A percentile compares a stretch with the other conserved stretches of the same genome.
phyloP scores from a whole-genome alignment of 1,140 invertebrate species.

The Nasonia giraulti region DNA sequence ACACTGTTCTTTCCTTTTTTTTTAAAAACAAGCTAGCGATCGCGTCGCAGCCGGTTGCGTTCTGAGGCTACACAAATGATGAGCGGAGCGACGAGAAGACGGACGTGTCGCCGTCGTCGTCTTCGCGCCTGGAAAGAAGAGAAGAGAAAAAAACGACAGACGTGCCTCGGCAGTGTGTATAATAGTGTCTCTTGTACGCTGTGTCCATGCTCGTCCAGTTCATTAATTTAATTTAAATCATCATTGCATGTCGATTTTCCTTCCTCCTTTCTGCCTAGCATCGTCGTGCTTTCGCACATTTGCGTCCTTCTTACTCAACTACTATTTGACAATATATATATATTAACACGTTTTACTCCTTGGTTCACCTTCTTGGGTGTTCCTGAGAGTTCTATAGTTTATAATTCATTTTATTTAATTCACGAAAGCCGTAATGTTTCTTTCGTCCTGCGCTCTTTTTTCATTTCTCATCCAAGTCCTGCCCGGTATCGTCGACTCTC shows the following conservation, averaged over 20 bases:
- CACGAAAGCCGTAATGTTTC: slow-evolving; percentile 19
- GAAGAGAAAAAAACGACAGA: slow-evolving; percentile 15
- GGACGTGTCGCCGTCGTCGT: slow-evolving; percentile 22
- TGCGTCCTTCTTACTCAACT: slow-evolving; percentile 33
- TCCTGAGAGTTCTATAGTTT: slow-evolving; percentile 6
- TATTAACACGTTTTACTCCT: slow-evolving; percentile 50
- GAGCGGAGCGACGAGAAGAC: background rate
- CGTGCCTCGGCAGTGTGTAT: slow-evolving; percentile 34
- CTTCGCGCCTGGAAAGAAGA: slow-evolving; percentile 17
- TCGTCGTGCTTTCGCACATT: background rate
- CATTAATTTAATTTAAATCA: slow-evolving; percentile 47
- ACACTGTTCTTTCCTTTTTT: background rate
- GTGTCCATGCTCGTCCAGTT: background rate
- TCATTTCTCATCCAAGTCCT: slow-evolving; percentile 58
- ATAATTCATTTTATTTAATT: background rate
- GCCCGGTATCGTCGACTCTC: slow-evolving; percentile 55
- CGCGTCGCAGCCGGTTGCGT: background rate
- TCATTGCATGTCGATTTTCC: slow-evolving; percentile 35
- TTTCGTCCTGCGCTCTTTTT: slow-evolving; percentile 53
- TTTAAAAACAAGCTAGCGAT: background rate
- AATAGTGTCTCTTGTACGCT: slow-evolving; percentile 11
- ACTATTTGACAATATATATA: slow-evolving; percentile 52
- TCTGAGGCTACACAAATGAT: background rate
- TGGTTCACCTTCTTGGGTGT: background rate
- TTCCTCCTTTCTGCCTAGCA: slow-evolving; percentile 22